A percentile compares a stretch with the other conserved stretches of the same genome.
These are phyloP conservation scores for Cheirogaleus medius DNA, from an alignment of 2,113 vertebrate genomes.

Conservation along the genomic window DNA sequence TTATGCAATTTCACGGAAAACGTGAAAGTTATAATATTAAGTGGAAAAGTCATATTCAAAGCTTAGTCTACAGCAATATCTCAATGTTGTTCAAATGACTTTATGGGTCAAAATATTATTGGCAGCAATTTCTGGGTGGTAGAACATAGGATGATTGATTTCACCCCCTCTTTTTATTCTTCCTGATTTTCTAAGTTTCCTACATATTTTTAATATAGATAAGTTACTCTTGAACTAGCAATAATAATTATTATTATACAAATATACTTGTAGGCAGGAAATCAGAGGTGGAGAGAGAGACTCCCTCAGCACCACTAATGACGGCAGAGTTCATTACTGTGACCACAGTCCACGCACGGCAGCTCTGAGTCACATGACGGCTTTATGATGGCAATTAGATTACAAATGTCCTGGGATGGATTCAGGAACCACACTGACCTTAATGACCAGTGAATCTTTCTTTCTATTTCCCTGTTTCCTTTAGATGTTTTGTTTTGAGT, in stretches of 20 bases:
- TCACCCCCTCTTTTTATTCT: background rate
- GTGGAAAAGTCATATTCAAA: background rate
- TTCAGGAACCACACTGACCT: constrained; percentile 68
- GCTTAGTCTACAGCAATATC: background rate
- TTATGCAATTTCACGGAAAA: background rate
- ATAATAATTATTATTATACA: background rate
- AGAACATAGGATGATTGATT: background rate
- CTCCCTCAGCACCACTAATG: background rate
- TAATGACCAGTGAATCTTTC: background rate
- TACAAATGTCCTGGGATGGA: constrained; percentile 43
- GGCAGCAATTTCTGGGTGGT: background rate
- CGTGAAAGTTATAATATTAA: background rate
- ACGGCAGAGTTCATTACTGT: constrained; percentile 51
- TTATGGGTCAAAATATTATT: background rate
- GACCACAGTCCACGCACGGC: constrained; percentile 30
- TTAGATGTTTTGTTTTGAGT: background rate
- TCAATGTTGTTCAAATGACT: background rate
- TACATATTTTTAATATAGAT: background rate
- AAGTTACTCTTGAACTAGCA: background rate
- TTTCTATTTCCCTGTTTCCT: background rate
- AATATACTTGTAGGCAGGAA: background rate
- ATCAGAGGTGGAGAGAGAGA: background rate
- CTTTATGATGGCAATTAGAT: constrained; percentile 64
- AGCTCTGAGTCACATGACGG: constrained; percentile 59
- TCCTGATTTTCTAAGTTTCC: constrained; percentile 12